These are phyloP conservation scores for Vidua chalybeata DNA, from an alignment of 2,113 vertebrate species.

Conservation along the genomic window DNA sequence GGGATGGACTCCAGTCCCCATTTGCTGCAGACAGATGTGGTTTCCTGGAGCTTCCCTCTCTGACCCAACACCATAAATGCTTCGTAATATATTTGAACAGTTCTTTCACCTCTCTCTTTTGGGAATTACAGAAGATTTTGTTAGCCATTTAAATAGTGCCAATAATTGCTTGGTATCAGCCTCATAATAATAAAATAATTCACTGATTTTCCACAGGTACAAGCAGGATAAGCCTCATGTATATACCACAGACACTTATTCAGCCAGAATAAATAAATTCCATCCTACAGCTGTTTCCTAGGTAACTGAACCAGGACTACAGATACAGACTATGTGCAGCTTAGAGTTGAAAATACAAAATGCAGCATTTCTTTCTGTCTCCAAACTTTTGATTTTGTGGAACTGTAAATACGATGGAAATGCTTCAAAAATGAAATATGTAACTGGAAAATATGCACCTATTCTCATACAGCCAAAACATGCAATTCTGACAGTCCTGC, in stretches of 20 bases:
- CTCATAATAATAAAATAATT: not conserved
- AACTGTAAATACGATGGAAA: not conserved
- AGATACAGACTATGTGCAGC: not conserved
- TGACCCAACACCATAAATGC: not conserved
- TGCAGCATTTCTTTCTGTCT: not conserved
- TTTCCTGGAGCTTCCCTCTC: not conserved
- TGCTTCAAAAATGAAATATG: not conserved
- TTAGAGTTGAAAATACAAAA: not conserved
- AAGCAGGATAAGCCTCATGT: not conserved
- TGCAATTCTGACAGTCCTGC: not conserved
- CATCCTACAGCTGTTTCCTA: slow-evolving; percentile 63
- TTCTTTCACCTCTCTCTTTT: not conserved
- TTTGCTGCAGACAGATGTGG: not conserved
- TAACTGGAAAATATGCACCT: not conserved
- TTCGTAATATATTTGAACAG: not conserved
- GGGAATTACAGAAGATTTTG: not conserved
- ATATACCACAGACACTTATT: slow-evolving; percentile 30
- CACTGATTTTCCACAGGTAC: not conserved
- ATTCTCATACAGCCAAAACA: not conserved
- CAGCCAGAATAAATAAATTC: slow-evolving; percentile 59
- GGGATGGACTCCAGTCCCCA: not conserved
- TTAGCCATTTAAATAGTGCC: not conserved
- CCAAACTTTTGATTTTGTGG: not conserved
- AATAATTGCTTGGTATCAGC: not conserved
- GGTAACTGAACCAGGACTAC: slow-evolving; percentile 41